phyloP scores from a whole-genome alignment of 2,888 invertebrate genomes.

The Eupithecia insigniata region DNA sequence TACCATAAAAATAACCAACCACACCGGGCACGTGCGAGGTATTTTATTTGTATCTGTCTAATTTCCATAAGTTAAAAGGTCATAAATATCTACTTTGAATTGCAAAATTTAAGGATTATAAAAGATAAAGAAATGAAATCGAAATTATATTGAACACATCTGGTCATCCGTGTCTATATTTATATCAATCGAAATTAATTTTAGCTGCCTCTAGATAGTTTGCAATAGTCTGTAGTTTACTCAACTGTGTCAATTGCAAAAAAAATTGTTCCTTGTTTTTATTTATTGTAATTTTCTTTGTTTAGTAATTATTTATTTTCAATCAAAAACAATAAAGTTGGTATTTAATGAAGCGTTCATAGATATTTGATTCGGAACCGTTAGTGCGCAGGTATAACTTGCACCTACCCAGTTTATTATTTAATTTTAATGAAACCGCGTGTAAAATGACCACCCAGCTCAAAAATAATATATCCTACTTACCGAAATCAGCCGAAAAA shows the following conservation, averaged over 20 bases:
- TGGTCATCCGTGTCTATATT: neutral
- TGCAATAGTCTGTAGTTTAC: neutral
- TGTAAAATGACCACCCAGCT: neutral
- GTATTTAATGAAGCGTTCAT: neutral
- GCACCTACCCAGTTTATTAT: neutral
- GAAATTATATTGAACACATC: neutral
- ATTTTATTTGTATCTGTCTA: neutral
- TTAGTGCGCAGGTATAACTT: neutral
- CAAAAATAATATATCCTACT: neutral
- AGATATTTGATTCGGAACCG: neutral
- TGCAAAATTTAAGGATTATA: conserved; percentile 37
- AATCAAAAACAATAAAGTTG: neutral
- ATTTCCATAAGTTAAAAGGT: conserved; percentile 8
- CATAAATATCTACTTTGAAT: conserved; percentile 40
- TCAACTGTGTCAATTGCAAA: neutral
- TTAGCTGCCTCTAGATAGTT: neutral
- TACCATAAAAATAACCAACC: neutral
- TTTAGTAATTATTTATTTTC: neutral
- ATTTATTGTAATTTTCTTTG: neutral
- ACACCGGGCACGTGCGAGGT: neutral
- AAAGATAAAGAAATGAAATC: conserved; percentile 4
- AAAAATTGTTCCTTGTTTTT: neutral
- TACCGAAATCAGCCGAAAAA: no score
- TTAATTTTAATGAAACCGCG: neutral
- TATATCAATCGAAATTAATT: neutral